phyloP scores from a whole-genome alignment of 2,113 vertebrate genomes.

The Dicaeum eximium region DNA sequence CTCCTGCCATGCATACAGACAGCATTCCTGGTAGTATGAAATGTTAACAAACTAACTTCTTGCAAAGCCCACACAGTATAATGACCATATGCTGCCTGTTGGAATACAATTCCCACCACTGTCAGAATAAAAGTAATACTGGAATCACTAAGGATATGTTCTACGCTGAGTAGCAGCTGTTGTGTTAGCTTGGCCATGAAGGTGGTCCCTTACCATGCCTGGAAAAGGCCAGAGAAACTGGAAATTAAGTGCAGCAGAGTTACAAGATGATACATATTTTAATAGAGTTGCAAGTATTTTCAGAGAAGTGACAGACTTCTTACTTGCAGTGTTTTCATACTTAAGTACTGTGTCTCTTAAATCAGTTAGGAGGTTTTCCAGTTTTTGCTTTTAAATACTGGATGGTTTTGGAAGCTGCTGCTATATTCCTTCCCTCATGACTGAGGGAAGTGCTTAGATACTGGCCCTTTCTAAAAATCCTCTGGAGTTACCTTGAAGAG shows the following conservation, averaged over 20 bases:
- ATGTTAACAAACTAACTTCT: background rate
- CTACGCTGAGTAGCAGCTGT: background rate
- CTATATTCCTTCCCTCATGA: background rate
- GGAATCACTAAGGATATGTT: background rate
- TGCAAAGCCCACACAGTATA: background rate
- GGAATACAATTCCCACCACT: background rate
- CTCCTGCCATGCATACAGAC: background rate
- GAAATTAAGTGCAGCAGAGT: background rate
- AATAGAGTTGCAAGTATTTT: background rate
- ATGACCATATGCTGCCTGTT: background rate
- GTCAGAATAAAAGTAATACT: background rate
- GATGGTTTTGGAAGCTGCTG: background rate
- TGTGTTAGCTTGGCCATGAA: background rate
- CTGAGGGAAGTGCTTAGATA: background rate
- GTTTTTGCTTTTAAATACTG: background rate
- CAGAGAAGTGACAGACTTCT: background rate
- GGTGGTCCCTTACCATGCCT: background rate
- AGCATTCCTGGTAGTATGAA: background rate
- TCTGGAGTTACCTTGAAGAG: background rate
- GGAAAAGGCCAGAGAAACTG: background rate
- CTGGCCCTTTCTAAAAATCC: background rate
- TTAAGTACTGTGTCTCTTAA: background rate
- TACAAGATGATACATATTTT: background rate
- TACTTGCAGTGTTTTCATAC: background rate
- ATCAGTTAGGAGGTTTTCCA: background rate